Evolutionary conservation across 1,140 invertebrate species (phyloP), one percentile per base, ranked within the genome.

Genomic region (Platyscapa corneri): DNA sequence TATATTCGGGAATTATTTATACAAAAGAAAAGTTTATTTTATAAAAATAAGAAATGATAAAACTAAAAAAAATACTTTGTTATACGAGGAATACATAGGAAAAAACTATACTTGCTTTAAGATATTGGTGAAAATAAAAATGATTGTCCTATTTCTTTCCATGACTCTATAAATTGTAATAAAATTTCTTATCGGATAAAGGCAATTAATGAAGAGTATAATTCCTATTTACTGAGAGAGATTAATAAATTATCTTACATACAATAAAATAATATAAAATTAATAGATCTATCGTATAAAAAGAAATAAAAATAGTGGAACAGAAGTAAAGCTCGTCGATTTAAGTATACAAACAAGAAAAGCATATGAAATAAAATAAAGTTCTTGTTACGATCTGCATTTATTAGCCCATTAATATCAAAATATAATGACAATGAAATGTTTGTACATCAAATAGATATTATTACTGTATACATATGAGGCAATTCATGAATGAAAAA

Each of bases 91-190:
- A 3, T 1, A 34, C 10, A 67, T 67, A 67, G 30, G 34, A 27
- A 8, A 32, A 67, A 67, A 34, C 12, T 67, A 32, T 18, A 30
- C 32, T 67, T 67, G 27, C 65, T 34, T 67, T 30, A 67, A 67
- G n/a, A n/a, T 34, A 67, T 5, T 67, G 67, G 67, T 72, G 10
- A 39, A 67, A 39, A 39, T 30, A 74, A n/a, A n/a, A 74, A 74
- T 74, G 6, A 42, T 74, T 74, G 37, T 74, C 27, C 70, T 42
- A 74, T 74, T 74, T 74, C 3, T 74, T 74, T 74, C 42, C 8
- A 74, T 74, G 7, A 39, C 37, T 74, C 70, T 23, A 74, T 74
- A 42, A 74, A 74, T 74, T 72, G 32, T 34, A 18, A 39, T 72
- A 72, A 32, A 60, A n/a, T 42, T 70, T 70, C 34, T 70, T 70